Evolutionary conservation across 1,140 invertebrate genomes (phyloP).

Genomic region (Drosophila lacteicornis): DNA sequence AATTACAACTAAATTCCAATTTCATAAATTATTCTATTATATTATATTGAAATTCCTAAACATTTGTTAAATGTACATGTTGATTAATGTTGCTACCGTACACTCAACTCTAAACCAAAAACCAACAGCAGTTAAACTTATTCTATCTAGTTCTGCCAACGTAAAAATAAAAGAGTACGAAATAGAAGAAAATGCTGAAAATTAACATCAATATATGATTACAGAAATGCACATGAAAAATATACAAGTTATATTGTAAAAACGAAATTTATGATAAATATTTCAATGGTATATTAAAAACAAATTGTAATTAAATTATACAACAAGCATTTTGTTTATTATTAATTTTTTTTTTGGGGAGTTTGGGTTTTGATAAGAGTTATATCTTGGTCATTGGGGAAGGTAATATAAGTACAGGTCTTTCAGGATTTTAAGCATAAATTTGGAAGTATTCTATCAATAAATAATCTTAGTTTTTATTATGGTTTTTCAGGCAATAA

Average conservation of each 20-base stretch:
- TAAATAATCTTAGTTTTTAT: too few species aligned
- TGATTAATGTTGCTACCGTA: conserved; percentile 67
- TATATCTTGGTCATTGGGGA: not conserved
- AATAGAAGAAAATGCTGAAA: conserved; percentile 41
- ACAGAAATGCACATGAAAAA: conserved; percentile 27
- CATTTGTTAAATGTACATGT: conserved; percentile 66
- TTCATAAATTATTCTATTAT: conserved; percentile 66
- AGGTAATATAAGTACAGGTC: too few species aligned
- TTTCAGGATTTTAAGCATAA: not conserved
- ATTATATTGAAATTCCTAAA: conserved; percentile 74
- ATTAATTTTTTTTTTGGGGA: not conserved
- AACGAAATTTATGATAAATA: conserved; percentile 51
- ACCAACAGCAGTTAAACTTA: conserved; percentile 46
- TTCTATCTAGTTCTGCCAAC: conserved; percentile 53
- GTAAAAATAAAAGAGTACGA: conserved; percentile 21
- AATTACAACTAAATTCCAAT: conserved; percentile 45
- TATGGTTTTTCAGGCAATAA: too few species aligned
- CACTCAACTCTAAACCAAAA: conserved; percentile 46
- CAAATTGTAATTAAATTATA: conserved; percentile 32
- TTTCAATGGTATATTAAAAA: conserved; percentile 58
- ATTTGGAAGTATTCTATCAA: too few species aligned
- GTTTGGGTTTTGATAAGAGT: too few species aligned
- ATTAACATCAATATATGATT: conserved; percentile 39
- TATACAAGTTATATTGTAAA: conserved; percentile 66
- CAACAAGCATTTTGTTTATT: not conserved